Base-by-base conservation (phyloP, 2,113 vertebrate species). In the Emydocephalus ijimae region DNA sequence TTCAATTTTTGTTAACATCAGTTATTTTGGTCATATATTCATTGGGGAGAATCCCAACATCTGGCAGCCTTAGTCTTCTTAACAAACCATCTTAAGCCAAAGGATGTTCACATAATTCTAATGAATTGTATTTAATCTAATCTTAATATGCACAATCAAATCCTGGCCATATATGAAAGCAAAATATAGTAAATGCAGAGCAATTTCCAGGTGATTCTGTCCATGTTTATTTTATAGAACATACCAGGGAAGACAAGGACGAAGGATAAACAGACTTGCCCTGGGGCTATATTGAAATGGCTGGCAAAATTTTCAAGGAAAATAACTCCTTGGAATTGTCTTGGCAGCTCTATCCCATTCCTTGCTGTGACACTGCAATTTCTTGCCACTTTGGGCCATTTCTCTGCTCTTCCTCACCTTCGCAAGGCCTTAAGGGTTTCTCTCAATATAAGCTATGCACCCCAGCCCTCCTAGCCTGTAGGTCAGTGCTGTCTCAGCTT, bases 281-380 rank as follows among this genome's bases (percentile, higher is more conserved):
- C 61, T 43, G 10, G 21, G 50, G 34, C 43, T 52, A 45, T 39
- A 26, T 11, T 1, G 29, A 29, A 55, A 48, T 18, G 4, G 10
- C 23, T 74, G 59, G 91, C 59, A 89, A 52, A 9, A 26, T 29
- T 43, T 18, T 11, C 43, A 26, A 43, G 3, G 8, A 50, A 43
- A 29, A 24, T 26, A 26, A 14, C 26, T 39, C 43, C 34, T 34
- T 2, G 26, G 56, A 56, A 59, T 18, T 43, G 3, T 23, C 1
- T 48, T 57, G 18, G 45, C 9, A 9, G 5, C 85, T 24, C 57
- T 3, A 4, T 90, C 24, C 56, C 86, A 57, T 52, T 88, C 61
- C n/a, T 92, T 74, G 61, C 34, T 21, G 87, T 45, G 87, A 89
- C 87, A 56, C 50, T 89, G 91, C 91, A 81, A 39, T 56, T 89